phyloP scores from a whole-genome alignment of 1,140 invertebrate species.

The Drosophila micromelanica region DNA sequence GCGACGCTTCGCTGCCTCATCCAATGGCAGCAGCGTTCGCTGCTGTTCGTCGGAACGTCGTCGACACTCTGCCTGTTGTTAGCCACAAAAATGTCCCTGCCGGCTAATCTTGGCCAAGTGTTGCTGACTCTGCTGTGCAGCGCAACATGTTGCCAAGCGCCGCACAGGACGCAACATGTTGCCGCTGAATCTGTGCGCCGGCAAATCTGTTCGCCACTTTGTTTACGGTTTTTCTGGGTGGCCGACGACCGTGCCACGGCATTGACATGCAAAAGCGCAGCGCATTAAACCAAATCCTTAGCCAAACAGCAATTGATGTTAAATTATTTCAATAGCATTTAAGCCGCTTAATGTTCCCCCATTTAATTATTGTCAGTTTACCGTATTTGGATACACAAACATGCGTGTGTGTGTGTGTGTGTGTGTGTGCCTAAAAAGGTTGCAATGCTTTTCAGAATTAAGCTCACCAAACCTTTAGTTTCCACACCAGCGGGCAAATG shows the following conservation, averaged over 20 bases:
- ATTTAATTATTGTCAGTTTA: conserved; percentile 41
- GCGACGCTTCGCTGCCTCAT: neutral
- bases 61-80: conserved; percentile 8
- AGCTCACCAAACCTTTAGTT: conserved; percentile 16
- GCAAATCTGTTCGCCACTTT: conserved; percentile 4
- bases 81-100: conserved; percentile 41
- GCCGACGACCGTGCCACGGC: neutral
- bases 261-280: neutral
- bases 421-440: conserved; percentile 11
- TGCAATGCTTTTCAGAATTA: conserved; percentile 16
- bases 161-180: conserved; percentile 23
- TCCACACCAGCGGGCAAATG: neutral
- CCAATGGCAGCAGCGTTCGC: neutral
- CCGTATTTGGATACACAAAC: conserved; percentile 2
- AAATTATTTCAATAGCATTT: conserved; percentile 37
- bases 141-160: conserved; percentile 47
- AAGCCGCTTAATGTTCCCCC: conserved; percentile 36
- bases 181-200: conserved; percentile 52
- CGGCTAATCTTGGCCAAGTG: conserved; percentile 11
- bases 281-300: conserved; percentile 22
- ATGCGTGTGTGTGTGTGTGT: neutral
- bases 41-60: conserved; percentile 13
- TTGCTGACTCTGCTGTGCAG: conserved; percentile 64
- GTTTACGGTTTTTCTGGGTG: conserved; percentile 5
- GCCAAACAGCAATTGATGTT: conserved; percentile 27